These are phyloP conservation scores for Melinaea marsaeus DNA, from an alignment of 2,888 invertebrate species.

Conservation along the genomic window DNA sequence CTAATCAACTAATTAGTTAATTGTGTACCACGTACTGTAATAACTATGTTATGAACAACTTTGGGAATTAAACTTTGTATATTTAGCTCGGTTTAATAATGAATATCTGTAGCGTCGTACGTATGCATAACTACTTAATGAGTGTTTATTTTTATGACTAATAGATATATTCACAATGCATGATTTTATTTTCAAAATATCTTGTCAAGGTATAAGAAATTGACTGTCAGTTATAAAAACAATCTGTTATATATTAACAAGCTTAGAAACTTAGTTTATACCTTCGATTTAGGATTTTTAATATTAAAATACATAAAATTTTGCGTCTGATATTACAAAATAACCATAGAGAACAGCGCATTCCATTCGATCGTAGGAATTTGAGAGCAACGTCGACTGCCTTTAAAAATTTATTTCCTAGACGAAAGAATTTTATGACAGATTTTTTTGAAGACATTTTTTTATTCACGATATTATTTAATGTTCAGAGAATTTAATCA, in stretches of 20 bases:
- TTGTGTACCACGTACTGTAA: constrained; percentile 18
- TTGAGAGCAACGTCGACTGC: constrained; percentile 3
- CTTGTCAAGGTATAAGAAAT: too few species aligned
- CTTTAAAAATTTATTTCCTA: constrained; percentile 3
- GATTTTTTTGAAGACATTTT: background rate
- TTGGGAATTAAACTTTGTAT: constrained; percentile 24
- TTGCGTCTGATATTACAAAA: constrained; percentile 5
- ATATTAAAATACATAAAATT: constrained; percentile 12
- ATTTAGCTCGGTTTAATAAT: constrained; percentile 17
- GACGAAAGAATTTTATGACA: background rate
- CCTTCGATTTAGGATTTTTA: background rate
- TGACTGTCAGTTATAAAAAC: too few species aligned
- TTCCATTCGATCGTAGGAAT: constrained; percentile 1
- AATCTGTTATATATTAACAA: constrained; percentile 1
- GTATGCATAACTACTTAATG: constrained; percentile 17
- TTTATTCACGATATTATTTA: background rate
- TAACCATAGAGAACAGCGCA: background rate
- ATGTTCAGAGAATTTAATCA: too few species aligned
- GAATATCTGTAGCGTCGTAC: constrained; percentile 18
- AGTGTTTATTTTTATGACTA: constrained; percentile 12
- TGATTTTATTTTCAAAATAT: too few species aligned
- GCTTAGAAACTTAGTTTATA: background rate
- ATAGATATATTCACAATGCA: background rate
- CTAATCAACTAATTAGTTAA: constrained; percentile 33
- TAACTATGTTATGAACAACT: constrained; percentile 16